Conservation (phyloP, 2,888 invertebrate genomes). For the Polydesmus complanatus region DNA sequence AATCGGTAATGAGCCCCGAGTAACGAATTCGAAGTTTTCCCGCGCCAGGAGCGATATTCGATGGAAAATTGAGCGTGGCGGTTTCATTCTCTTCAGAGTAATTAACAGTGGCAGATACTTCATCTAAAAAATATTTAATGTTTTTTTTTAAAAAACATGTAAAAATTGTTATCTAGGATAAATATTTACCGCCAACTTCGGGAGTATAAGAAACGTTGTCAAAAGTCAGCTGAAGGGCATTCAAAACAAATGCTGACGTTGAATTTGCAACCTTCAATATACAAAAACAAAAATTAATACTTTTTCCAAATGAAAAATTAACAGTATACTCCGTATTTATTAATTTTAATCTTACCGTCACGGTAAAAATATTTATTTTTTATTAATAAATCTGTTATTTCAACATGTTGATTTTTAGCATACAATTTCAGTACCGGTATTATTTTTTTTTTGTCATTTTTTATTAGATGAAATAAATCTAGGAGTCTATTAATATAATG, state of each 20-base stretch:
- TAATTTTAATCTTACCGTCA: too few species aligned
- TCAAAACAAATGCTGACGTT: slow-evolving; percentile 56
- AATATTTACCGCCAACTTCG: slow-evolving; percentile 2
- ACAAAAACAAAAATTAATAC: slow-evolving; percentile 10
- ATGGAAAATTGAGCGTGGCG: slow-evolving; percentile 48
- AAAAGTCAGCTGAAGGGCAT: slow-evolving; percentile 60
- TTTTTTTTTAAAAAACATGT: background rate
- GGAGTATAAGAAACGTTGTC: slow-evolving; percentile 36
- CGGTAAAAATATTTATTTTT: too few species aligned
- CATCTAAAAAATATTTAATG: background rate
- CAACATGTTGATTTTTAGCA: too few species aligned
- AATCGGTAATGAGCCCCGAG: slow-evolving; percentile 75
- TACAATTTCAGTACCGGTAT: too few species aligned
- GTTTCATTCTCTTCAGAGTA: slow-evolving; percentile 45
- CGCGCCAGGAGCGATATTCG: slow-evolving; percentile 43
- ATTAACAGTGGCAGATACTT: slow-evolving; percentile 8
- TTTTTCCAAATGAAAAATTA: too few species aligned
- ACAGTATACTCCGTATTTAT: too few species aligned
- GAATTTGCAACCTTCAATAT: slow-evolving; percentile 50
- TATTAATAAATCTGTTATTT: too few species aligned
- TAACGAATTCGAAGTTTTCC: slow-evolving; percentile 51
- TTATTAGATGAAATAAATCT: too few species aligned
- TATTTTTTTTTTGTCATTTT: too few species aligned
- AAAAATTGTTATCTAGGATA: background rate
- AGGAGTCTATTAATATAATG: too few species aligned